Evolutionary conservation across 2,113 vertebrate genomes (phyloP), one percentile per base, ranked within the genome.

Genomic region (Theristicus caerulescens): DNA sequence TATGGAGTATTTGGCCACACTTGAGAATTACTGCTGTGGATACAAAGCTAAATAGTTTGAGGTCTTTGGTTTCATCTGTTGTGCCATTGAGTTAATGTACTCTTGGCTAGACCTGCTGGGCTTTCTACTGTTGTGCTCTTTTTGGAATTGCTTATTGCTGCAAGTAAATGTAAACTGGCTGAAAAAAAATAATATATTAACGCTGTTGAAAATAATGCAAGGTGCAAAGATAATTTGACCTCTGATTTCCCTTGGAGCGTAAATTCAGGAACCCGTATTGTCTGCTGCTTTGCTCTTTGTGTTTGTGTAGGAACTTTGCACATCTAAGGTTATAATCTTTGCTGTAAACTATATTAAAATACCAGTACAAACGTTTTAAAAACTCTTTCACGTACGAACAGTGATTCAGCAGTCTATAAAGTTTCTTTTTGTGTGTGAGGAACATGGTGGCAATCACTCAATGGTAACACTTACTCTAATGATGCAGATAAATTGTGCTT

Each of bases 401-500:
- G 84, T 91, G 94, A 95, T 96, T 95, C 88, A 94, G 64, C 91
- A 94, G 91, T 82, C 36, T 32, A 7, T 32, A 7, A 84, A 92
- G 77, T 73, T 88, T 32, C 72, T 85, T 78, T 92, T 81, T 93
- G 8, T 42, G 55, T 94, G 46, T 80, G 70, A 91, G 66, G 85
- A 94, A 36, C 55, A 9, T 55, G 55, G 70, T 96, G 93, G 86
- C 94, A 96, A 94, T 97, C 94, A 86, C 61, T 98, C 95, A 94
- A 71, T 94, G 82, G 85, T 90, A 95, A 72, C 67, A 32, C 70
- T 93, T 42, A 49, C 69, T 95, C 82, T 97, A 96, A 97, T 97
- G 95, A 90, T 95, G 92, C 84, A 94, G 94, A 97, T 96, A 97
- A 98, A 97, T 97, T 94, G 92, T 71, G 66, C 78, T 93, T 97